A percentile compares a stretch with the other conserved stretches of the same genome.
These are phyloP conservation scores for Philaethria dido DNA, from an alignment of 2,888 invertebrate species.

Conservation along the genomic window DNA sequence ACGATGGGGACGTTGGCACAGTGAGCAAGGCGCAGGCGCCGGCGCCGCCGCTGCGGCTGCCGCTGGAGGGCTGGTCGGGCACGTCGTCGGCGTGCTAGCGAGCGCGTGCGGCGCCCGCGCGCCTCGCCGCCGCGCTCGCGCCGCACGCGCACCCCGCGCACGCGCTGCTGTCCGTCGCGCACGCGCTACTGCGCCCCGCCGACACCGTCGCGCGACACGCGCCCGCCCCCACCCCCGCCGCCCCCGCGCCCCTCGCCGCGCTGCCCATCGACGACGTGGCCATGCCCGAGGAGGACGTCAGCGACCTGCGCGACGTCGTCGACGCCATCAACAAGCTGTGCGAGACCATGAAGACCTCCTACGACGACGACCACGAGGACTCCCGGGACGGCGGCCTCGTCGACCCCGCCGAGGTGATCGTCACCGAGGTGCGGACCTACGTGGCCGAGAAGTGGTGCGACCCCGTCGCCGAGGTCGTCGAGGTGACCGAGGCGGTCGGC, in stretches of 20 bases:
- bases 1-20: conserved; percentile 48
- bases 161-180: conserved; percentile 66
- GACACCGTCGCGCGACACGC: conserved; percentile 37
- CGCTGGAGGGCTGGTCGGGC: conserved; percentile 83
- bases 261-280: conserved; percentile 63
- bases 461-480: conserved; percentile 52
- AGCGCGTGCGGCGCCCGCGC: conserved; percentile 69
- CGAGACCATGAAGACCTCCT: conserved; percentile 76
- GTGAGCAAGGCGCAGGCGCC: conserved; percentile 86
- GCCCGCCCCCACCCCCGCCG: conserved; percentile 32
- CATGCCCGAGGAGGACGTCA: conserved; percentile 66
- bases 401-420: conserved; percentile 56
- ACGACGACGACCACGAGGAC: conserved; percentile 51
- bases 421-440: conserved; percentile 53
- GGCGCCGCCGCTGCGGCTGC: conserved; percentile 83
- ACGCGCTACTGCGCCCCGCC: conserved; percentile 59
- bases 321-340: conserved; percentile 79
- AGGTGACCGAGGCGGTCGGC: conserved; percentile 62
- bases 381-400: conserved; percentile 47
- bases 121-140: conserved; percentile 46
- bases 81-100: conserved; percentile 82
- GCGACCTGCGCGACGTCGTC: conserved; percentile 75
- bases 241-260: conserved; percentile 39
- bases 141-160: conserved; percentile 66
- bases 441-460: conserved; percentile 55